These are phyloP conservation scores for Sclerurus mexicanus DNA, from an alignment of 2,113 vertebrate species.

Conservation along the genomic window DNA sequence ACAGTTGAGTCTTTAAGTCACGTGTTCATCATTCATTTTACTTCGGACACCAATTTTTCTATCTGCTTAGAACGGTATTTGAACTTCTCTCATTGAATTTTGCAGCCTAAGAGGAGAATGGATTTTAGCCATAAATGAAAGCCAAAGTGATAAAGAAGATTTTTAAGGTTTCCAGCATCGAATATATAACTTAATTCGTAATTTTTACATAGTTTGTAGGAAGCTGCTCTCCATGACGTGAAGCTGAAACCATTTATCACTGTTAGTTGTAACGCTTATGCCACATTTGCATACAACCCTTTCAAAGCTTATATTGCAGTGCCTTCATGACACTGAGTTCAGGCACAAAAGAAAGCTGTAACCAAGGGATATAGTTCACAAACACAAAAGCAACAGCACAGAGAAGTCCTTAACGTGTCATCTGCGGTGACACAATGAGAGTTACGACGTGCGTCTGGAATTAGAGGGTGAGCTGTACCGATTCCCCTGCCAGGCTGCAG, in stretches of 20 bases:
- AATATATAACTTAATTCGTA: not conserved
- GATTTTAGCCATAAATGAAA: not conserved
- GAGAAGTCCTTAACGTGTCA: slow-evolving; percentile 9
- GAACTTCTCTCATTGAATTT: not conserved
- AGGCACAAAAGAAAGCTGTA: not conserved
- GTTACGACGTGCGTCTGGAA: not conserved
- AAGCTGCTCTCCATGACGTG: not conserved
- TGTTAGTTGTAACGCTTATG: not conserved
- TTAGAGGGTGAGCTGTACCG: accelerated
- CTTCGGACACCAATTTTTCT: not conserved
- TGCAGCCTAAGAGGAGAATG: not conserved
- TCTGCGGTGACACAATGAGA: not conserved
- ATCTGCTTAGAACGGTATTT: not conserved
- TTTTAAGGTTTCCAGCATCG: not conserved
- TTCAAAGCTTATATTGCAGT: not conserved
- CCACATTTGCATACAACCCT: not conserved
- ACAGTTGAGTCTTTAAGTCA: not conserved
- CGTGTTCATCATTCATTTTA: not conserved
- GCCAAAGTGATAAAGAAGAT: accelerated
- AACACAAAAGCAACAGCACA: not conserved
- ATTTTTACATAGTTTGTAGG: not conserved
- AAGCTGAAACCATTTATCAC: not conserved
- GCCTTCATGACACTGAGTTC: not conserved
- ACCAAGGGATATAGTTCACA: not conserved
- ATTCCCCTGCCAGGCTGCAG: not conserved